Conservation (phyloP, 1,140 invertebrate species). For the Drosophila arawakana region DNA sequence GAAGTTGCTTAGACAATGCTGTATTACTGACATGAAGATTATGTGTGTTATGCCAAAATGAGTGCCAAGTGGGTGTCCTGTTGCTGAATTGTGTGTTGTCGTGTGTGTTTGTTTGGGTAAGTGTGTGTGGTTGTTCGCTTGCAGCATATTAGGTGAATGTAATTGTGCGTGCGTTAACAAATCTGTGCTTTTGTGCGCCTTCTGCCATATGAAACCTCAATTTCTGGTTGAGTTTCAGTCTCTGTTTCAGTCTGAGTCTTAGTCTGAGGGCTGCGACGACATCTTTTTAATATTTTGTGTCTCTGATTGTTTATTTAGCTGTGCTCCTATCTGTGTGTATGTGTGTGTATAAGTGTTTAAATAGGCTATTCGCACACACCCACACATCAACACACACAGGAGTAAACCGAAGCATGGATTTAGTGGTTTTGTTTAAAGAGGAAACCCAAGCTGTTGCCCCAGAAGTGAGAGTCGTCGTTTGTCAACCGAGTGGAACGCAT, state of each 20-base stretch:
- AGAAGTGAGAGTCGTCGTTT: constrained; percentile 9
- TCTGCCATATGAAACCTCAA: constrained; percentile 65
- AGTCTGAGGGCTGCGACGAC: constrained; percentile 46
- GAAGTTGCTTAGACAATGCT: constrained; percentile 41
- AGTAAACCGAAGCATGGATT: constrained; percentile 18
- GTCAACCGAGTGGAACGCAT: constrained; percentile 21
- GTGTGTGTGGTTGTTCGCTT: constrained; percentile 16
- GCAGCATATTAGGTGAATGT: constrained; percentile 74
- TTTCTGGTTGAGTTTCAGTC: constrained; percentile 30
- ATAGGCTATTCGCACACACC: constrained; percentile 56
- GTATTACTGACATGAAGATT: constrained; percentile 78
- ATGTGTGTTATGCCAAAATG: constrained; percentile 57
- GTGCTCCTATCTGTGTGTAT: constrained; percentile 9
- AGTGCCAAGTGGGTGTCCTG: constrained; percentile 32
- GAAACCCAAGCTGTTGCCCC: constrained; percentile 1
- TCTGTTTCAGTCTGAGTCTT: constrained; percentile 28
- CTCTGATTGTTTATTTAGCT: constrained; percentile 68
- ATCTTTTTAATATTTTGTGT: constrained; percentile 77
- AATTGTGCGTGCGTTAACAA: constrained; percentile 80
- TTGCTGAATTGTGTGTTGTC: constrained; percentile 3
- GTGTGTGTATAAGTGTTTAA: constrained; percentile 59
- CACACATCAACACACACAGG: neutral
- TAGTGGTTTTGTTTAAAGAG: constrained; percentile 52
- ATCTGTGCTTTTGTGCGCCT: constrained; percentile 69
- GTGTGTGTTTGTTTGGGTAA: constrained; percentile 1